A percentile compares a stretch with the other conserved stretches of the same genome.
Evolutionary conservation across 37 sponge, comb jelly and placozoan genomes (phyloP).

Genomic region (Cliona cf. orientalis): DNA sequence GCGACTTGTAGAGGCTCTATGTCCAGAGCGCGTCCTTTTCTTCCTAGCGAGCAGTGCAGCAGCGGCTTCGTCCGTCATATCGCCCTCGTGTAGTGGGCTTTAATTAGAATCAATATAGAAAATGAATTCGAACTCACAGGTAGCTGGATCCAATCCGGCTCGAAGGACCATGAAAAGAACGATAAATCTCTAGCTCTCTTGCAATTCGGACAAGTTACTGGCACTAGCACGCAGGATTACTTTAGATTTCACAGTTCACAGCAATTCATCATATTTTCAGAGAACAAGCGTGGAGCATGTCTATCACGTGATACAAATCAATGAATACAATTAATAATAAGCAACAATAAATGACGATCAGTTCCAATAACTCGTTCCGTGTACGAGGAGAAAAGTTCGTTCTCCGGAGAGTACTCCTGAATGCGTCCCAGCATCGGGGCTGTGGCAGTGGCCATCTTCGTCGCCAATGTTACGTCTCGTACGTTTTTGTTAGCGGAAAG

Average conservation of each 20-base stretch:
- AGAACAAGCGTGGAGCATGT: not conserved
- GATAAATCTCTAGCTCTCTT: not conserved
- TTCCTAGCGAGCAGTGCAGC: conserved; percentile 18
- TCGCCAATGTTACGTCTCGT: no score
- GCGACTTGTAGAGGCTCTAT: conserved; percentile 27
- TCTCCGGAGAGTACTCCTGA: no score
- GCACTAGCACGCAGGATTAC: not conserved
- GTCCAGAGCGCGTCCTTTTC: conserved; percentile 37
- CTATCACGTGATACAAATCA: conserved; percentile 14
- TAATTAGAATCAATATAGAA: conserved; percentile 1
- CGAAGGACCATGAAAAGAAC: conserved; percentile 41
- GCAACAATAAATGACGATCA: no score
- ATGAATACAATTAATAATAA: no score
- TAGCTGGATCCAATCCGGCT: conserved; percentile 8
- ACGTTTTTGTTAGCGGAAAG: no score
- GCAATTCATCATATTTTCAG: not conserved
- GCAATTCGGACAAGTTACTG: not conserved
- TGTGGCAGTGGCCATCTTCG: no score
- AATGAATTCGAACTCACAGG: no score
- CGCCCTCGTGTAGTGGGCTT: conserved; percentile 5
- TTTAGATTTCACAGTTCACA: conserved; percentile 1
- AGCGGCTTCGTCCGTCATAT: not conserved
- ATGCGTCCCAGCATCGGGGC: no score
- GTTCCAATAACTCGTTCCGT: no score
- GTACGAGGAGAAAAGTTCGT: no score